Conservation (phyloP, 2,888 invertebrate genomes). For the Bellardia pandia region DNA sequence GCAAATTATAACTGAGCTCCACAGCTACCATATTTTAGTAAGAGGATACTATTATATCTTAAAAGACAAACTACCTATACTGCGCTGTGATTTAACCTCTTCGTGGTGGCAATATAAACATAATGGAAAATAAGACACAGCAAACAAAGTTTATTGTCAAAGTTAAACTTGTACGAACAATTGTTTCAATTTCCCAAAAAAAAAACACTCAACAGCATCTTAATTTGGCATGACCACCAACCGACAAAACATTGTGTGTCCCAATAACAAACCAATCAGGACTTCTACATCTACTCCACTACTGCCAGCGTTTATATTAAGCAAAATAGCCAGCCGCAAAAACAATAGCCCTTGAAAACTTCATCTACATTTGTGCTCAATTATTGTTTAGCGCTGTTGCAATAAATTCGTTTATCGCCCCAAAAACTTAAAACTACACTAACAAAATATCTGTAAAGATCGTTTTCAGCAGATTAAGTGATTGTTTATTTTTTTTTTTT, state of each 20-base stretch:
- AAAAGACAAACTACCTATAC: conserved; percentile 31
- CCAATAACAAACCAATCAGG: conserved; percentile 60
- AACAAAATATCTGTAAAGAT: conserved; percentile 77
- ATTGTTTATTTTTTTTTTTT: conserved; percentile 74
- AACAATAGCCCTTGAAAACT: conserved; percentile 73
- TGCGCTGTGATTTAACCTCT: conserved; percentile 50
- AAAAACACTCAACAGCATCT: conserved; percentile 72
- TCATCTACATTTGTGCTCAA: conserved; percentile 76
- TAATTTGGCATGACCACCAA: conserved; percentile 74
- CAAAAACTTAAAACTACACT: conserved; percentile 72
- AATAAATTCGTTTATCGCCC: conserved; percentile 83
- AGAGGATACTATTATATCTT: conserved; percentile 7
- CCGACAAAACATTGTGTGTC: conserved; percentile 63
- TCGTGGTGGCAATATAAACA: conserved; percentile 75
- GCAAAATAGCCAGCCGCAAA: conserved; percentile 9
- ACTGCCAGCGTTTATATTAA: conserved; percentile 17
- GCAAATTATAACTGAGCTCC: conserved; percentile 73
- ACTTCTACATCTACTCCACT: conserved; percentile 37
- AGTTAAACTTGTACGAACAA: conserved; percentile 66
- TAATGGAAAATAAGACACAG: conserved; percentile 58
- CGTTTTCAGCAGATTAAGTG: conserved; percentile 80
- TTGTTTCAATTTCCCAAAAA: conserved; percentile 72
- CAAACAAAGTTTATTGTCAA: conserved; percentile 65
- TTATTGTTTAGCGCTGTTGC: conserved; percentile 82
- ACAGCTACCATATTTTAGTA: conserved; percentile 56